These are phyloP conservation scores for Gulo gulo DNA, from an alignment of 2,113 vertebrate species.

Conservation along the genomic window DNA sequence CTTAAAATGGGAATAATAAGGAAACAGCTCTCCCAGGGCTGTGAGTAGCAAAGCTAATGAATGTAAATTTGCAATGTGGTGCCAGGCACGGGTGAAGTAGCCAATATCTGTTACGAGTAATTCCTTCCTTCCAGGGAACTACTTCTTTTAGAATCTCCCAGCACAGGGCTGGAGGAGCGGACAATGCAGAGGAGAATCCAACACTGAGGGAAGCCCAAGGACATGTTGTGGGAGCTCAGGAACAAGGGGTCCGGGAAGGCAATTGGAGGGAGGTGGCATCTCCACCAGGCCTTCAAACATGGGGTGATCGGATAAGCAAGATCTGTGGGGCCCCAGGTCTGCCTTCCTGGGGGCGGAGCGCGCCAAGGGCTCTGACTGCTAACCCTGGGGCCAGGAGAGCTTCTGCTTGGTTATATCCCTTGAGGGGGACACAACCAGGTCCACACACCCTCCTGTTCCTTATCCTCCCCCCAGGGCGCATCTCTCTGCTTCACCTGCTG, in stretches of 20 bases:
- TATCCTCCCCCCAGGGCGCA: neutral
- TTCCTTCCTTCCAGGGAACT: neutral
- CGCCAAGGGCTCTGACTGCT: neutral
- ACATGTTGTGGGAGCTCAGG: neutral
- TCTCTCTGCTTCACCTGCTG: neutral
- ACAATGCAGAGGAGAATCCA: neutral
- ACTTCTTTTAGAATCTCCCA: neutral
- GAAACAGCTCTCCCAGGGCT: neutral
- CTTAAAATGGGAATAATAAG: conserved; percentile 20
- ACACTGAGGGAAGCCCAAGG: neutral
- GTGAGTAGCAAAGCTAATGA: neutral
- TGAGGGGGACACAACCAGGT: neutral
- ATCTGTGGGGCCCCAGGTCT: neutral
- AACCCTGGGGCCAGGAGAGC: neutral
- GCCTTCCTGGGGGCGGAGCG: neutral
- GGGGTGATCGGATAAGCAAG: neutral
- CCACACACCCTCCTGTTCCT: neutral
- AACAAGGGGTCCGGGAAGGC: neutral
- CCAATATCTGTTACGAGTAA: neutral
- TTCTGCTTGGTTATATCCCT: neutral
- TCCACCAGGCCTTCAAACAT: neutral
- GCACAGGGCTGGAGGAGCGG: neutral
- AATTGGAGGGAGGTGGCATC: neutral
- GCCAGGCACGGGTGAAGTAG: neutral
- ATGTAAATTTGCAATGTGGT: neutral